Evolutionary conservation across 1,140 invertebrate species (phyloP).

Genomic region (Homarus americanus): DNA sequence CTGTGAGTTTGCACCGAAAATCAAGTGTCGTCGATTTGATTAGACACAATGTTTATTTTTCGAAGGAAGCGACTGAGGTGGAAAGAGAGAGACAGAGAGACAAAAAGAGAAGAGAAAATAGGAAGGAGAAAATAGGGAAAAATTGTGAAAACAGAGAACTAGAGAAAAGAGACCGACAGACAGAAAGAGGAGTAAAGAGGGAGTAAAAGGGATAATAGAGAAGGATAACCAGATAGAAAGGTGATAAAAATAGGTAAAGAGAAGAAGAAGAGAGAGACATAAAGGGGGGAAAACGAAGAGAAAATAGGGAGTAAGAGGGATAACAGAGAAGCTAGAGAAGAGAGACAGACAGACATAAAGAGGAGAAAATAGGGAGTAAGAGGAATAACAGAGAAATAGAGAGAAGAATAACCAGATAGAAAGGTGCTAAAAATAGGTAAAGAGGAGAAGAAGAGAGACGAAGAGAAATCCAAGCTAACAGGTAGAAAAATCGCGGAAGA

Average conservation of each 20-base stretch:
- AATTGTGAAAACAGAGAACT: too few species aligned
- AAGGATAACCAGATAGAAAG: not conserved
- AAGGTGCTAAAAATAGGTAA: not conserved
- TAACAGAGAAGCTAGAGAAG: not conserved
- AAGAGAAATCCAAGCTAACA: not conserved
- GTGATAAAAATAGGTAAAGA: not conserved
- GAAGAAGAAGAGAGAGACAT: conserved; percentile 11
- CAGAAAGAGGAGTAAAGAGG: not conserved
- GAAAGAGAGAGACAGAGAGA: too few species aligned
- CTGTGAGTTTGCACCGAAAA: too few species aligned
- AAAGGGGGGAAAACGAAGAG: not conserved
- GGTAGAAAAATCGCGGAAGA: too few species aligned
- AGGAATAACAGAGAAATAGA: not conserved
- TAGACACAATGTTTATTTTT: too few species aligned
- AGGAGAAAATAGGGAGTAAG: too few species aligned
- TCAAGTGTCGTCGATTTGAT: too few species aligned
- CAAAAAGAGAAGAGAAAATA: not conserved
- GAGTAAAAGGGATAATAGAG: not conserved
- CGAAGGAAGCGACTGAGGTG: too few species aligned
- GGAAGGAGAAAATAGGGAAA: too few species aligned
- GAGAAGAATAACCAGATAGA: not conserved
- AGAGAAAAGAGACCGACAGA: not conserved
- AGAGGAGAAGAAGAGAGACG: not conserved
- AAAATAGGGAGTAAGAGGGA: not conserved
- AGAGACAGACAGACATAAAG: not conserved